phyloP scores from a whole-genome alignment of 2,797 vertebrate species.

The Enteromius mattozi region DNA sequence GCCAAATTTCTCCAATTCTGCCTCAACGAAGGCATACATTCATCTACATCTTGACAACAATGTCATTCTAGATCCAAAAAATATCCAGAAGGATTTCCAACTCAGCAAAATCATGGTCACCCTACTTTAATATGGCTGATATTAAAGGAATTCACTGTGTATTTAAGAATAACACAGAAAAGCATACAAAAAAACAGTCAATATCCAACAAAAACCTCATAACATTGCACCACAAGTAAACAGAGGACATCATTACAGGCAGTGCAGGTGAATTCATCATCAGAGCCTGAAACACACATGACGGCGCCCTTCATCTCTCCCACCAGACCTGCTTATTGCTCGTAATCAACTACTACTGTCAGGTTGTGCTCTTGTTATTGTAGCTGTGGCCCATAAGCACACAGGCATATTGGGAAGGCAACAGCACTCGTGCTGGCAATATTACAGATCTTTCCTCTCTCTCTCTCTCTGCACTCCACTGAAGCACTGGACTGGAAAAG shows the following conservation, averaged over 20 bases:
- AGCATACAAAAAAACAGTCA: background rate
- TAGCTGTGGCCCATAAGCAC: slow-evolving; percentile 42
- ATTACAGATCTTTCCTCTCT: slow-evolving; percentile 31
- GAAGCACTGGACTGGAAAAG: slow-evolving; percentile 58
- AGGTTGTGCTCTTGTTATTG: slow-evolving; percentile 24
- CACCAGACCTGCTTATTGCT: slow-evolving; percentile 50
- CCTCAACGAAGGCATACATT: background rate
- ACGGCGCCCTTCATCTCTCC: slow-evolving; percentile 13
- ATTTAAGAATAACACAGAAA: slow-evolving; percentile 10
- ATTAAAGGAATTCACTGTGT: background rate
- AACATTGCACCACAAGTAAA: slow-evolving; percentile 3
- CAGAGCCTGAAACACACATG: slow-evolving; percentile 6
- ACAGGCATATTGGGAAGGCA: slow-evolving; percentile 25
- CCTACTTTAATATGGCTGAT: background rate
- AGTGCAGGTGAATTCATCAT: slow-evolving; percentile 17
- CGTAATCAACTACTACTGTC: slow-evolving; percentile 46
- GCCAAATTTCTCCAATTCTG: background rate
- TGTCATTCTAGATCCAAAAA: background rate
- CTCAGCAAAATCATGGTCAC: background rate
- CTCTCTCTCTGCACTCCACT: slow-evolving; percentile 38
- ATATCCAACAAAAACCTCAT: slow-evolving; percentile 13
- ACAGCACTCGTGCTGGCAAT: slow-evolving; percentile 20
- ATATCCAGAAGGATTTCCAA: background rate
- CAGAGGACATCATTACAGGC: slow-evolving; percentile 8
- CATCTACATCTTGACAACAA: background rate